phyloP scores from a whole-genome alignment of 2,113 vertebrate genomes.

The Labeo catla region DNA sequence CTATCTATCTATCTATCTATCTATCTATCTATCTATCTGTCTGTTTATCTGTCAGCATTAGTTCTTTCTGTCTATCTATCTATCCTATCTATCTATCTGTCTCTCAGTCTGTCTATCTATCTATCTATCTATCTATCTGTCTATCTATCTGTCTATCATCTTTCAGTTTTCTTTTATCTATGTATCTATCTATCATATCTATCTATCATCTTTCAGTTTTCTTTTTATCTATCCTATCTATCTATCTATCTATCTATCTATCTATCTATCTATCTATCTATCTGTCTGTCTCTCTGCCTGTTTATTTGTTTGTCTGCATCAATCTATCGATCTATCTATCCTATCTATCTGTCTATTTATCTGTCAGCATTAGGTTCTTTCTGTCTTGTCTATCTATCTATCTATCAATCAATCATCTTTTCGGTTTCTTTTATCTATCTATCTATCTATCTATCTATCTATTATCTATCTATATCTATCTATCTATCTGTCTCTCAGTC shows the following conservation, averaged over 20 bases:
- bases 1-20: neutral
- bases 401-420: neutral
- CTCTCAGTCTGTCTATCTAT: neutral
- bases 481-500: too few relatives aligned
- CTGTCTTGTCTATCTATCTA: neutral
- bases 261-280: neutral
- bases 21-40: too few relatives aligned
- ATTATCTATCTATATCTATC: neutral
- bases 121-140: neutral
- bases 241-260: neutral
- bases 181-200: neutral
- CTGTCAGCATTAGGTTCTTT: too few relatives aligned
- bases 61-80: neutral
- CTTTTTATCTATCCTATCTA: too few relatives aligned
- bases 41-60: neutral
- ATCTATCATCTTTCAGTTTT: too few relatives aligned
- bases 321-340: neutral
- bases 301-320: too few relatives aligned
- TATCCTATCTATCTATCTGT: neutral
- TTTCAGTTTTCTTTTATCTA: too few relatives aligned
- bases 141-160: too few relatives aligned
- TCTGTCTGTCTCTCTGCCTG: neutral
- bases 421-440: too few relatives aligned
- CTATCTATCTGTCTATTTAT: neutral
- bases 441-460: neutral